Evolutionary conservation across 1,140 invertebrate genomes (phyloP).

Genomic region (Coenobita brevimanus): DNA sequence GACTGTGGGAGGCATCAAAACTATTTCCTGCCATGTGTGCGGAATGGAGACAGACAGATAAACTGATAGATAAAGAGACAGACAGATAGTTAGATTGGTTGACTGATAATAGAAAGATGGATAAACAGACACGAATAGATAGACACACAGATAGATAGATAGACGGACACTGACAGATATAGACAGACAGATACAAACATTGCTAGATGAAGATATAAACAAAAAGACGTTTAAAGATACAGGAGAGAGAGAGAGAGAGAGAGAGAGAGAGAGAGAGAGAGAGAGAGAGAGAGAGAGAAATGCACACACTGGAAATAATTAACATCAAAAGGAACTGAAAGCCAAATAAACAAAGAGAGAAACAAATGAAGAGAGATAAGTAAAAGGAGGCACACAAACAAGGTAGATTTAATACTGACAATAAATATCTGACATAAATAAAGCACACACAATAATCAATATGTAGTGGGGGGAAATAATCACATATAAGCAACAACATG

Average conservation of each 20-base stretch:
- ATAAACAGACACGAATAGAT: neutral
- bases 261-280: neutral
- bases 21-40: too few relatives aligned
- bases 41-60: too few relatives aligned
- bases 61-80: too few relatives aligned
- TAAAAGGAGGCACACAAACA: too few relatives aligned
- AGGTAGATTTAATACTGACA: too few relatives aligned
- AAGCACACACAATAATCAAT: too few relatives aligned
- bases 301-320: neutral
- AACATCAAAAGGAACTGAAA: neutral
- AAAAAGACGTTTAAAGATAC: neutral
- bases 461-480: too few relatives aligned
- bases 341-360: slow-evolving; percentile 9
- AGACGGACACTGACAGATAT: slow-evolving; percentile 7
- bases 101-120: slow-evolving; percentile 18
- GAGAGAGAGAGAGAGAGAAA: neutral
- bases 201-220: neutral
- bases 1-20: too few relatives aligned
- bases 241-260: neutral
- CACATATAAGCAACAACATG: too few relatives aligned
- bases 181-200: slow-evolving; percentile 1
- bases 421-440: too few relatives aligned
- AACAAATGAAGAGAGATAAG: neutral
- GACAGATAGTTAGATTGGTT: too few relatives aligned
- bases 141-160: slow-evolving; percentile 2